These are phyloP conservation scores for Hippocampus barbouri DNA, from an alignment of 2,113 vertebrate species.

Conservation along the genomic window DNA sequence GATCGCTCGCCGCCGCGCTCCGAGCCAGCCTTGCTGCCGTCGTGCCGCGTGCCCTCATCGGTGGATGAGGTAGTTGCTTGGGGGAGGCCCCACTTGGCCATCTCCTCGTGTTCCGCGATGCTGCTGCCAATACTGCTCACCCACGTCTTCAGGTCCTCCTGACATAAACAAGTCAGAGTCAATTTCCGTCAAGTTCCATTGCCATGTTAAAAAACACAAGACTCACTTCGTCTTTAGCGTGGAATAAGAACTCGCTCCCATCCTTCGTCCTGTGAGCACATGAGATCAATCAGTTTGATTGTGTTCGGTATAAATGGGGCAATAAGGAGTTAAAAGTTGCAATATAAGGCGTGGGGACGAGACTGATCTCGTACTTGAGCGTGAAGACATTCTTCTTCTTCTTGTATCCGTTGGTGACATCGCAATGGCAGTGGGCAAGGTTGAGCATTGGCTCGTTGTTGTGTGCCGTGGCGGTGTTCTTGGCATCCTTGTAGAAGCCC, in stretches of 20 bases:
- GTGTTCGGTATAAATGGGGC: background rate
- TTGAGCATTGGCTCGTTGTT: slow-evolving; percentile 82
- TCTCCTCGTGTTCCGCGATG: slow-evolving; percentile 82
- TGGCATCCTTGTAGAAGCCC: slow-evolving; percentile 93
- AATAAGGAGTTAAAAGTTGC: background rate
- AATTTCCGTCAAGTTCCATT: background rate
- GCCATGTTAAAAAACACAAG: background rate
- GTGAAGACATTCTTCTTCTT: slow-evolving; percentile 98
- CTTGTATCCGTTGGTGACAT: slow-evolving; percentile 90
- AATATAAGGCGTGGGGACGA: no score
- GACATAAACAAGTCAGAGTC: background rate
- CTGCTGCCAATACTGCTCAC: slow-evolving; percentile 74
- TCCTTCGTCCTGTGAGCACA: slow-evolving; percentile 80
- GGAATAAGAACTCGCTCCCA: slow-evolving; percentile 88
- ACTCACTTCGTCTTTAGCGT: slow-evolving; percentile 90
- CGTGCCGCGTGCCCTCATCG: slow-evolving; percentile 84
- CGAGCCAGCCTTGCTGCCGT: slow-evolving; percentile 77
- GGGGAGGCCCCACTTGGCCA: slow-evolving; percentile 81
- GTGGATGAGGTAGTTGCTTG: slow-evolving; percentile 92
- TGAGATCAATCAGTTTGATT: slow-evolving; percentile 8
- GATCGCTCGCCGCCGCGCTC: slow-evolving; percentile 67
- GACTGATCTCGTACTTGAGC: slow-evolving; percentile 76
- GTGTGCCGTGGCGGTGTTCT: slow-evolving; percentile 77
- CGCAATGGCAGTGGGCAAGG: slow-evolving; percentile 79
- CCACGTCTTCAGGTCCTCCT: slow-evolving; percentile 90